Evolutionary conservation across 1,140 invertebrate genomes (phyloP).

Genomic region (Macrosteles quadrilineatus): DNA sequence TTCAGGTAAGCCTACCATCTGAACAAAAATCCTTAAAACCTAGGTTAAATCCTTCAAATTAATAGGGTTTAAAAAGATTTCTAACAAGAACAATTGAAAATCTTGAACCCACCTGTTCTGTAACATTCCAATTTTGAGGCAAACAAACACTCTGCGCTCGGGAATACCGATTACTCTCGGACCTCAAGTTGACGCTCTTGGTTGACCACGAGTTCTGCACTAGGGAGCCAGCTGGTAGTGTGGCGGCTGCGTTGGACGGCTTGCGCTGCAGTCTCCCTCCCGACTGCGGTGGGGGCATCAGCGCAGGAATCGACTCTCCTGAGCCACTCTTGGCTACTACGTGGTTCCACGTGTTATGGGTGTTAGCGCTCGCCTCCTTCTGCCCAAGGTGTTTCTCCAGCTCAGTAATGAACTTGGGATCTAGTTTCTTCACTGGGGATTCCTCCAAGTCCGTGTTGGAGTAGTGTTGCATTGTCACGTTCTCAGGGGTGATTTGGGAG

Average conservation of each 20-base stretch:
- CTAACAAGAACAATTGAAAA: no score
- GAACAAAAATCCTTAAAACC: no score
- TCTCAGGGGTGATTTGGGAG: conserved; percentile 51
- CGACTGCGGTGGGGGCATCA: conserved; percentile 51
- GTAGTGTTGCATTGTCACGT: not conserved
- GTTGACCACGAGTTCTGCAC: conserved; percentile 47
- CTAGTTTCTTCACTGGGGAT: conserved; percentile 49
- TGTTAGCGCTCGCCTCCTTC: conserved; percentile 56
- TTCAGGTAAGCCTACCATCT: no score
- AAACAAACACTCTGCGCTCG: conserved; percentile 23
- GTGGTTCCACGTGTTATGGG: conserved; percentile 43
- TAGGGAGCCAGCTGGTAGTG: conserved; percentile 40
- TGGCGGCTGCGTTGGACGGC: conserved; percentile 34
- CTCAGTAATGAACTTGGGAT: conserved; percentile 60
- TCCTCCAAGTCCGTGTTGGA: conserved; percentile 17
- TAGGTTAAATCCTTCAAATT: no score
- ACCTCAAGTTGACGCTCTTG: conserved; percentile 23
- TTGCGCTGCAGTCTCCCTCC: conserved; percentile 46
- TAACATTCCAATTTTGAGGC: not conserved
- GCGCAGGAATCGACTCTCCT: conserved; percentile 49
- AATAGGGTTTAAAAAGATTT: no score
- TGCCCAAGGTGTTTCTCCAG: conserved; percentile 62
- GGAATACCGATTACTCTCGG: conserved; percentile 4
- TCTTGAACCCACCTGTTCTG: no score
- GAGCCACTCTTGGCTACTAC: conserved; percentile 41